Conservation (phyloP, 2,113 vertebrate genomes). For the Cyprinodon tularosa region DNA sequence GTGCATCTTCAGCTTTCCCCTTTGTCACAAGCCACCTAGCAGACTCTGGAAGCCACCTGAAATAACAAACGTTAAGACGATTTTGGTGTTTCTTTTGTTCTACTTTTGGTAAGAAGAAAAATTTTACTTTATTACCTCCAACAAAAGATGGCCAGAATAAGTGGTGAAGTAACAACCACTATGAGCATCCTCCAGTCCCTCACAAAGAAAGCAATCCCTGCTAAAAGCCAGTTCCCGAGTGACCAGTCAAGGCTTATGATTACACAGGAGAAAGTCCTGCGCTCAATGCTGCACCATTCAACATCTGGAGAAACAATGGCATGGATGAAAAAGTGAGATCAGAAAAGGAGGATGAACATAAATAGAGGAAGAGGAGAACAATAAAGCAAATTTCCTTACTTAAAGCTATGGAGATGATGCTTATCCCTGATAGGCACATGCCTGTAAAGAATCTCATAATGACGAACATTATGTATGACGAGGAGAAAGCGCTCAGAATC, state of each 20-base stretch:
- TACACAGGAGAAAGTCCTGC: constrained; percentile 74
- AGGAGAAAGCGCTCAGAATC: constrained; percentile 73
- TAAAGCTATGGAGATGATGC: constrained; percentile 72
- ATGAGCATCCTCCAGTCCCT: constrained; percentile 79
- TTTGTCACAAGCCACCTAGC: constrained; percentile 89
- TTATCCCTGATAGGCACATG: constrained; percentile 75
- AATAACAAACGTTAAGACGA: neutral
- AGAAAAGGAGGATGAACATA: neutral
- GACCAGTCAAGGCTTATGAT: constrained; percentile 76
- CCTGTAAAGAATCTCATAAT: constrained; percentile 79
- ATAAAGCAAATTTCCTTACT: constrained; percentile 58
- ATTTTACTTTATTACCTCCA: constrained; percentile 71
- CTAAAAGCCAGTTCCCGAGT: constrained; percentile 70
- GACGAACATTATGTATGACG: constrained; percentile 73
- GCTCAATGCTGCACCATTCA: constrained; percentile 77
- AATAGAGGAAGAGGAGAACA: neutral
- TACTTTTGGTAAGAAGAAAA: neutral
- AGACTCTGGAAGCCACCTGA: constrained; percentile 93
- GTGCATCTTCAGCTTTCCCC: constrained; percentile 79
- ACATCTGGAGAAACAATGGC: constrained; percentile 61
- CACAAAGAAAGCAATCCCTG: constrained; percentile 64
- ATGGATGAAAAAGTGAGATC: neutral
- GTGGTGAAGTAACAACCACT: constrained; percentile 68
- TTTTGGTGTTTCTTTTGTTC: neutral
- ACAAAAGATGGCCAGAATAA: constrained; percentile 63